Percentiles rank a stretch among this genome's conserved stretches.
These are phyloP conservation scores for Hermetia illucens DNA, from an alignment of 1,140 invertebrate genomes.

Conservation along the genomic window DNA sequence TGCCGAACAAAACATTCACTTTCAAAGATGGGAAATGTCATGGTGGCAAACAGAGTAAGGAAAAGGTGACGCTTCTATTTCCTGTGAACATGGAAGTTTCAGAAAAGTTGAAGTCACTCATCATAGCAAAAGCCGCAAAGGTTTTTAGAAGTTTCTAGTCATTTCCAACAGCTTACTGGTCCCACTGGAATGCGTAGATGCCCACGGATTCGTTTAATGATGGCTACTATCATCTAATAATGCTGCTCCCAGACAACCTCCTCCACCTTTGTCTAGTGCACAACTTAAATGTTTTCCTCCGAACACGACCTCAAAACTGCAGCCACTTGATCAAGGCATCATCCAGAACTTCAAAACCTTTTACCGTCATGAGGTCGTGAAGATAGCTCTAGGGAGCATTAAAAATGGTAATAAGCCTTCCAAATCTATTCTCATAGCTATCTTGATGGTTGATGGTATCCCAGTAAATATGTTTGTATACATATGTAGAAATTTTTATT, in stretches of 20 bases:
- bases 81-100: constrained; percentile 8
- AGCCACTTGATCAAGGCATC: constrained; percentile 35
- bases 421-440: no score
- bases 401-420: constrained; percentile 6
- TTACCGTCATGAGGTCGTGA: constrained; percentile 16
- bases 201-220: constrained; percentile 10
- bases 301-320: constrained; percentile 33
- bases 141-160: not conserved
- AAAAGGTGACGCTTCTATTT: constrained; percentile 7
- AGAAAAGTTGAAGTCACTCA: constrained; percentile 8
- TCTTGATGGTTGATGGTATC: no score
- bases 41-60: constrained; percentile 6
- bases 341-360: constrained; percentile 27
- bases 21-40: constrained; percentile 9
- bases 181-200: constrained; percentile 13
- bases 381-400: constrained; percentile 12
- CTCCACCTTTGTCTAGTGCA: constrained; percentile 17
- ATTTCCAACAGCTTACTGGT: constrained; percentile 10
- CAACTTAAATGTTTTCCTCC: constrained; percentile 25
- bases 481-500: no score
- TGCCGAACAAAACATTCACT: constrained; percentile 11
- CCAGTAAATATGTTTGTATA: no score
- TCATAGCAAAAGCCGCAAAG: constrained; percentile 4
- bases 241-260: constrained; percentile 14
- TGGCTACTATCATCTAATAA: constrained; percentile 16